Conservation (phyloP, 1,140 invertebrate genomes). For the Drosophila seguyi region DNA sequence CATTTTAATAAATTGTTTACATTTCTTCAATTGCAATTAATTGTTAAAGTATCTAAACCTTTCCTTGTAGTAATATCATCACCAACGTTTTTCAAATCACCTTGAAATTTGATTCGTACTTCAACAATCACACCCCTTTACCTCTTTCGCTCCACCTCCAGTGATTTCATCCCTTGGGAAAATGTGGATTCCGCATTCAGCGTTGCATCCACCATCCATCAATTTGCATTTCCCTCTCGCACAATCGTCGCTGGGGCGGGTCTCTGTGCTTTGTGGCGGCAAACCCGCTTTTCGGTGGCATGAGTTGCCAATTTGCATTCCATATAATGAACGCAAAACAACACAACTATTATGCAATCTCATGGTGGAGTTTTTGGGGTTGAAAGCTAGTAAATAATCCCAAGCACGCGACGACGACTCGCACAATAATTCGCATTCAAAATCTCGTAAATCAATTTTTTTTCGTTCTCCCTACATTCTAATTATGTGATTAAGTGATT, state of each 20-base stretch:
- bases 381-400: conserved; percentile 72
- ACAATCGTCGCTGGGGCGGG: neutral
- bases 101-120: conserved; percentile 24
- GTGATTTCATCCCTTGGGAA: conserved; percentile 2
- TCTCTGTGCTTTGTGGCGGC: conserved; percentile 2
- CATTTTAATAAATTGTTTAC: neutral
- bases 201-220: conserved; percentile 43
- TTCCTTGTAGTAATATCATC: neutral
- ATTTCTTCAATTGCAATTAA: neutral
- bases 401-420: conserved; percentile 65
- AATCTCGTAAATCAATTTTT: conserved; percentile 84
- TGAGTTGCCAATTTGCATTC: conserved; percentile 42
- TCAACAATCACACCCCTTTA: conserved; percentile 14
- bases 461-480: conserved; percentile 68
- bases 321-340: conserved; percentile 37
- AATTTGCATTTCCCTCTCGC: conserved; percentile 31
- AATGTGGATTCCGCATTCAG: conserved; percentile 15
- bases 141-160: neutral
- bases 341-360: conserved; percentile 49
- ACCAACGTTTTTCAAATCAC: conserved; percentile 35
- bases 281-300: neutral
- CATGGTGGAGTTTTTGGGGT: conserved; percentile 41
- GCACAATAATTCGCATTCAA: conserved; percentile 67
- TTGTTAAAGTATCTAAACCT: too few species aligned
- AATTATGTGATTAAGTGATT: conserved; percentile 84